These are phyloP conservation scores for Drosophila dunni DNA, from an alignment of 1,140 invertebrate genomes.

Conservation along the genomic window DNA sequence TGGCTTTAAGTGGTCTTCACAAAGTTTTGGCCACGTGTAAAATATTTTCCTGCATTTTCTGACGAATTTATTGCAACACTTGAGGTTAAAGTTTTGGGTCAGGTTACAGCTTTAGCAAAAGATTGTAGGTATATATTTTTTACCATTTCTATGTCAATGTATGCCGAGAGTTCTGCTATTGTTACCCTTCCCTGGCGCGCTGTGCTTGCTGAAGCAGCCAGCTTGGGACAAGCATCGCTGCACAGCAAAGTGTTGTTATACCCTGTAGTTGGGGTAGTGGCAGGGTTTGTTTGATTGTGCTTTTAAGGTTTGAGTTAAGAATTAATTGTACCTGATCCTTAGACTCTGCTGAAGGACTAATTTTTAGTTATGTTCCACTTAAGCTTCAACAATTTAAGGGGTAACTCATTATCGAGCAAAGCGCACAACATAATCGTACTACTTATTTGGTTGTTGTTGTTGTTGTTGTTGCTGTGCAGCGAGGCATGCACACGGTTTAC, in stretches of 20 bases:
- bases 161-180: constrained; percentile 54
- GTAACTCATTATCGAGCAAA: not conserved
- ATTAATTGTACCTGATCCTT: no score
- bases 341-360: no score
- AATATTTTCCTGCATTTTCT: not conserved
- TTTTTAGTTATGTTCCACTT: not conserved
- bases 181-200: not conserved
- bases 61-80: constrained; percentile 21
- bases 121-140: constrained; percentile 17
- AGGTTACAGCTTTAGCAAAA: not conserved
- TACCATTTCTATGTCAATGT: constrained; percentile 72
- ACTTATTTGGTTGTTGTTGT: constrained; percentile 57
- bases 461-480: constrained; percentile 56
- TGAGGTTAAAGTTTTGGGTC: constrained; percentile 38
- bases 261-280: constrained; percentile 6
- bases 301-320: no score
- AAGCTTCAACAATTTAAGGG: not conserved
- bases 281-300: not conserved
- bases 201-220: constrained; percentile 6
- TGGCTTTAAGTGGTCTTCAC: not conserved
- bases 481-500: constrained; percentile 75
- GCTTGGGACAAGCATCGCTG: constrained; percentile 38
- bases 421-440: not conserved
- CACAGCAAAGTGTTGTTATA: constrained; percentile 71
- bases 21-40: constrained; percentile 31